Base-by-base conservation (phyloP, 2,888 invertebrate species). In the Stenoptilia bipunctidactyla region DNA sequence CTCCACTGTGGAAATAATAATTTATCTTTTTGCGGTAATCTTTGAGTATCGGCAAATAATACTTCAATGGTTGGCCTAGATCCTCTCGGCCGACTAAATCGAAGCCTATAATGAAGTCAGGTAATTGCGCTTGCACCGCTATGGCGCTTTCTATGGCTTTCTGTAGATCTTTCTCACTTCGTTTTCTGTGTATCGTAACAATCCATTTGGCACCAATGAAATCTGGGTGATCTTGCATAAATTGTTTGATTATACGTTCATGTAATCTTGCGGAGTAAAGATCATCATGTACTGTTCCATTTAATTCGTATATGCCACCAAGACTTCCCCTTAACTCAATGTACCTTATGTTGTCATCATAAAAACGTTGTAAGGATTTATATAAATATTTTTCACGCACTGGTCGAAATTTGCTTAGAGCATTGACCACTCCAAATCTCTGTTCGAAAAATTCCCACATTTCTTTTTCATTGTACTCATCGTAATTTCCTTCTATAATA, bases 71-170 rank as follows among this genome's bases (percentile, higher is more conserved):
- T 14, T 77, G 71, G 0, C 92, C 92, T 44, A 83, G 62, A 53
- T 94, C 93, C 62, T 94, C 94, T 53, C 92, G 91, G 0, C 93
- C 93, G 0, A 93, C 92, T 40, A 94, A 82, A 74, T 94, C 94
- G 50, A 93, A 92, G 1, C 93, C 94, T 3, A 88, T 90, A 34
- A 93, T 75, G 49, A 90, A 87, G 13, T 88, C 79, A 0, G 93
- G 92, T 1, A 88, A 43, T 37, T 43, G 47, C 13, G 52, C 55
- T 15, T 72, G 67, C 1, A 55, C 36, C 10, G 66, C 47, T 12
- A 90, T 53, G 42, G 85, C 71, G 1, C 68, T 53, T 0, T 67
- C 56, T 1, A 89, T 45, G 8, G 20, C 3, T 20, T 20, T 3
- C 27, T 77, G 4, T 9, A 9, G 30, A 5, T 13, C 53, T 0